Conservation (phyloP, 2,113 vertebrate species). For the Proterorhinus semilunaris region DNA sequence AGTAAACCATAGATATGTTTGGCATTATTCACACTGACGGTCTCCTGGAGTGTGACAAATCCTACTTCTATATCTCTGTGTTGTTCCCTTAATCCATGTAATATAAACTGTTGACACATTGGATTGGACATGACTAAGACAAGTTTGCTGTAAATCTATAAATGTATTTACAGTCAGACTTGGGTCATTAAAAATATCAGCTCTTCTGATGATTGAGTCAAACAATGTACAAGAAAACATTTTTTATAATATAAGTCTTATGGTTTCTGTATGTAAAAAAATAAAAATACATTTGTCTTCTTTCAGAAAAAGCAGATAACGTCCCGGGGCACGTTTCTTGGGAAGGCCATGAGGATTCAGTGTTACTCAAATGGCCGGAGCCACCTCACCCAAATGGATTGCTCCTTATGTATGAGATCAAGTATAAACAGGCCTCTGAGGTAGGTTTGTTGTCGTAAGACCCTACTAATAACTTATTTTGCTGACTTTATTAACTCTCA, state of each 20-base stretch:
- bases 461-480: neutral
- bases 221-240: too few species aligned
- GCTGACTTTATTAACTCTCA: neutral
- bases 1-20: neutral
- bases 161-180: too few species aligned
- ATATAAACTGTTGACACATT: too few species aligned
- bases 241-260: too few species aligned
- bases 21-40: neutral
- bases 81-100: too few species aligned
- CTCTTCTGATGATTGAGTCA: too few species aligned
- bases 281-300: neutral
- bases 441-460: slow-evolving; percentile 59
- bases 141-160: too few species aligned
- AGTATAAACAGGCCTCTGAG: slow-evolving; percentile 86
- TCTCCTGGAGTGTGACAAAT: neutral
- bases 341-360: slow-evolving; percentile 84
- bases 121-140: too few species aligned
- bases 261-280: too few species aligned
- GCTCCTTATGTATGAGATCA: slow-evolving; percentile 95
- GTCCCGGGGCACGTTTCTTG: slow-evolving; percentile 85
- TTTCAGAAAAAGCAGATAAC: slow-evolving; percentile 91
- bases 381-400: slow-evolving; percentile 89
- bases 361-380: slow-evolving; percentile 88
- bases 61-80: too few species aligned
- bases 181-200: too few species aligned